These are phyloP conservation scores for Copidosoma aretas DNA, from an alignment of 2,888 invertebrate genomes.

Conservation along the genomic window DNA sequence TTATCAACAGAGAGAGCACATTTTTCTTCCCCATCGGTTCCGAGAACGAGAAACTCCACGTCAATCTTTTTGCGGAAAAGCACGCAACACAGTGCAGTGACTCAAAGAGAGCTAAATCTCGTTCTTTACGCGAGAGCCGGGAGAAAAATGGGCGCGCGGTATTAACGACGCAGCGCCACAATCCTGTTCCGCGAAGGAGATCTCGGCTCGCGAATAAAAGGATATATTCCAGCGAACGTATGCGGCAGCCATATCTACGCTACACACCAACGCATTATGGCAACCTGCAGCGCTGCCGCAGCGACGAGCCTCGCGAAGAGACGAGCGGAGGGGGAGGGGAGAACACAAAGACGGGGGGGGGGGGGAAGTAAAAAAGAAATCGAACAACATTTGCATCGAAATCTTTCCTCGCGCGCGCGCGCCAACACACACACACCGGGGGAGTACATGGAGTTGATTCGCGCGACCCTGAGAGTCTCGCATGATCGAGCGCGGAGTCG, in stretches of 20 bases:
- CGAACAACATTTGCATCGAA: conserved; percentile 17
- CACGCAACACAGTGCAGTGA: no score
- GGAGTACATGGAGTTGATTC: no score
- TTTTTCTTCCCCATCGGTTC: neutral
- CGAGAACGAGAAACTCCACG: no score
- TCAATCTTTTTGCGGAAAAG: no score
- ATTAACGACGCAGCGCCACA: conserved; percentile 3
- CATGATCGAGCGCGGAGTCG: no score
- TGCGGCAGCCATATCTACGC: no score
- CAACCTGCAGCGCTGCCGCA: no score
- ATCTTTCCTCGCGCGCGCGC: conserved; percentile 27
- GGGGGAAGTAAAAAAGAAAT: conserved; percentile 16
- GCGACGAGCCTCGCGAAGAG: no score
- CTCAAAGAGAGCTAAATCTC: conserved; percentile 1
- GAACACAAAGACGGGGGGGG: neutral
- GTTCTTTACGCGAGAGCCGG: neutral
- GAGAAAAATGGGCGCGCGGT: neutral
- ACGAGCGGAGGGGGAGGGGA: neutral
- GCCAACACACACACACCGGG: no score
- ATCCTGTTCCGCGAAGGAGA: conserved; percentile 20
- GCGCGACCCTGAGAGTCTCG: no score
- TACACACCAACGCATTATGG: no score
- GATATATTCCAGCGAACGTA: no score
- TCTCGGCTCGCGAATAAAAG: conserved; percentile 7
- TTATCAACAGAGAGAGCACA: neutral